These are phyloP conservation scores for Xestia ashworthii DNA, from an alignment of 2,888 invertebrate genomes.

Conservation along the genomic window DNA sequence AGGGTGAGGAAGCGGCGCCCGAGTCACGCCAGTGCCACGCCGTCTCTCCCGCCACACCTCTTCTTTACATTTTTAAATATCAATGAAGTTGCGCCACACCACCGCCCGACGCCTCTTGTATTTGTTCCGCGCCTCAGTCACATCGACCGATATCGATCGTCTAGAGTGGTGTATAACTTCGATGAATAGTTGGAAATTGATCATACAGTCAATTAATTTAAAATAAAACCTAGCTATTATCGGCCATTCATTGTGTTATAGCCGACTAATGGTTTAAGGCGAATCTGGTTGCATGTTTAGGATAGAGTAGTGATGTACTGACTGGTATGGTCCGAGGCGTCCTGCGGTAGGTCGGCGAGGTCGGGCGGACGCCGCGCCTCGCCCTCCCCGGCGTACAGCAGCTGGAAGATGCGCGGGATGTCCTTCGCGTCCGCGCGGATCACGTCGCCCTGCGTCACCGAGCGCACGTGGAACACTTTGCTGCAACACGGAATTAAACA, in stretches of 20 bases:
- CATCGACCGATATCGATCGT: too few species aligned
- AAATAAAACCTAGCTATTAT: neutral
- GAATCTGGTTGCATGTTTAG: too few species aligned
- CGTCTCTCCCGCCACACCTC: too few species aligned
- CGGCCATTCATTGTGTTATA: neutral
- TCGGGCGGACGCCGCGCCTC: conserved; percentile 96
- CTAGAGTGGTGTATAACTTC: neutral
- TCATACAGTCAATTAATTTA: neutral
- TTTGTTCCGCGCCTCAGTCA: too few species aligned
- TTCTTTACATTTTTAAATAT: too few species aligned
- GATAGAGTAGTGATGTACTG: neutral
- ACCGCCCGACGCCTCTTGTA: too few species aligned
- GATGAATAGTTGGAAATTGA: neutral
- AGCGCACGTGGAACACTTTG: conserved; percentile 99
- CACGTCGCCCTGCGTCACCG: conserved; percentile 99
- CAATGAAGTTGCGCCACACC: too few species aligned
- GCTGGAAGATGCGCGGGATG: conserved; percentile 99
- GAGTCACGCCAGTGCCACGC: too few species aligned
- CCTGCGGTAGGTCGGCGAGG: conserved; percentile 88
- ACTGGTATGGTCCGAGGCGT: conserved; percentile 83
- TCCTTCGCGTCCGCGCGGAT: conserved; percentile 99
- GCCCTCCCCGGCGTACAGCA: conserved; percentile 99
- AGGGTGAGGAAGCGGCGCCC: too few species aligned
- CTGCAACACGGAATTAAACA: conserved; percentile 88
- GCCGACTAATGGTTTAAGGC: neutral